These are phyloP conservation scores for Gobio occitaniae DNA, from an alignment of 2,797 vertebrate genomes.

Conservation along the genomic window DNA sequence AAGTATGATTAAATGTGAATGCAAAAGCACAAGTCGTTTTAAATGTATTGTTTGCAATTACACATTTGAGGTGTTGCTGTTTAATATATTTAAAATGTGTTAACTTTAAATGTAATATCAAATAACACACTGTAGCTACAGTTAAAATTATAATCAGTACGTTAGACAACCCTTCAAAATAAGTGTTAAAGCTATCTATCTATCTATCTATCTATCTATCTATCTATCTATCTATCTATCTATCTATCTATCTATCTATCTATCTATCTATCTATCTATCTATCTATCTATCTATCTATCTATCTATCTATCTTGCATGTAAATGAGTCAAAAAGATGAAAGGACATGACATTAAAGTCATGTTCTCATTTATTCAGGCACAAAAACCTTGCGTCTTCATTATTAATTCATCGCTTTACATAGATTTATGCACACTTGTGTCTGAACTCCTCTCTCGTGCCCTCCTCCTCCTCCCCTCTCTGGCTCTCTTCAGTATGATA, in stretches of 20 bases:
- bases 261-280: no score
- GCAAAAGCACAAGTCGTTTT: neutral
- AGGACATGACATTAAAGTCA: no score
- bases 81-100: neutral
- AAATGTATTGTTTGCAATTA: neutral
- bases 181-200: neutral
- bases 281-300: neutral
- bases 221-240: neutral
- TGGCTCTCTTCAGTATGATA: constrained; percentile 54
- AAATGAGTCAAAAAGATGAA: neutral
- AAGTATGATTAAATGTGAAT: neutral
- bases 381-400: constrained; percentile 10
- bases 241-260: neutral
- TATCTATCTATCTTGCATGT: neutral
- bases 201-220: no score
- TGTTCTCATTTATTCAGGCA: neutral
- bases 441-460: constrained; percentile 46
- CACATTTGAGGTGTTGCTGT: neutral
- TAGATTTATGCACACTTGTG: constrained; percentile 29
- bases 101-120: neutral
- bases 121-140: neutral
- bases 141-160: neutral
- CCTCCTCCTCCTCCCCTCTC: constrained; percentile 40
- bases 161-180: no score
- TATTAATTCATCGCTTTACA: constrained; percentile 28